Evolutionary conservation across 2,888 invertebrate genomes (phyloP), one percentile per base, ranked within the genome.

Genomic region (Tetranychus truncatus): DNA sequence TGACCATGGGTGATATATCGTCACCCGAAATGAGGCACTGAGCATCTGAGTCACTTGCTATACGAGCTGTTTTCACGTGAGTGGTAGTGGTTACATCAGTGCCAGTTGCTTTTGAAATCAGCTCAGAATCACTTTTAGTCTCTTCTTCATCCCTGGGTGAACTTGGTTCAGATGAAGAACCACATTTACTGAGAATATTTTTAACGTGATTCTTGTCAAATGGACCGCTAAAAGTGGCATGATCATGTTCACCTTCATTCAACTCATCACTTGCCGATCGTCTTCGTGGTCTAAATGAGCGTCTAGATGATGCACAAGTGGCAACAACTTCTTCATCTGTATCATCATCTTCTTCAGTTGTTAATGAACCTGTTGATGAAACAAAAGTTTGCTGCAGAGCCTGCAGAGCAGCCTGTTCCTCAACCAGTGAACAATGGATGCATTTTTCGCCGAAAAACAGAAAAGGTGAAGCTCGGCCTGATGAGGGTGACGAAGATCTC

Each of bases 401-500:
- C 0, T 15, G 1, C 2, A 55, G 9, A 55, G 55, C 55, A 9
- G 15, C 9, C 6, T 15, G 9, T 15, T 55, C 55, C 55, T 55
- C 55, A 8, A 55, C 55, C 15, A 55, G 6, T 0, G 55, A 55
- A 55, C 55, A 55, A 55, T 55, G 55, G 9, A 55, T 55, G 55
- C 55, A 55, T 15, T 55, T 55, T 55, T 55, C 55, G 3, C 55
- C 55, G 55, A 55, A 55, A 55, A 55, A 55, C 2, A 55, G 11
- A 15, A 55, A 55, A 55, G 55, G 55, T 0, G 55, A 55, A 15
- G 55, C 9, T 7, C 55, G 55, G 1, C 55, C 55, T 0, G 55
- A 55, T 2, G 55, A 55, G 3, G 72, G 34, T 18, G 76, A 21
- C 5, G 76, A 74, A 11, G 77, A 72, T 55, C 76, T 11, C 20